Conservation (phyloP, 2,888 invertebrate species). For the Actias luna region DNA sequence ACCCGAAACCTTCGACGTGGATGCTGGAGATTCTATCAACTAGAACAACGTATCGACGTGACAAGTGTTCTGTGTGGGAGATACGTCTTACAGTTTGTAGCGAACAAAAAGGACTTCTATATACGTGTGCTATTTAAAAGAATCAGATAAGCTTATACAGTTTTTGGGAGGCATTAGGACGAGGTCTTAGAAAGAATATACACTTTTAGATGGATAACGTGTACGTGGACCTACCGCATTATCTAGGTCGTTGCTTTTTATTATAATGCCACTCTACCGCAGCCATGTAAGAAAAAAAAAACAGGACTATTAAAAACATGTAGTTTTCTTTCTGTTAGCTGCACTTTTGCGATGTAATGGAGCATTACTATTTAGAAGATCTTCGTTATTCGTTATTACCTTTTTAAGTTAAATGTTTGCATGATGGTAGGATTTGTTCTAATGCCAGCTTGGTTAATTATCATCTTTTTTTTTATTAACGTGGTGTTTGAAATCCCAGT, state of each 20-base stretch:
- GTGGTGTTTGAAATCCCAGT: too few species aligned
- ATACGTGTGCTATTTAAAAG: neutral
- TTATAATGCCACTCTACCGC: neutral
- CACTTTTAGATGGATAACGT: neutral
- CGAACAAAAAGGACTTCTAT: slow-evolving; percentile 8
- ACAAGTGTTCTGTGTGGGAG: neutral
- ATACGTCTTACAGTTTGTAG: neutral
- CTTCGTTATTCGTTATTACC: too few species aligned
- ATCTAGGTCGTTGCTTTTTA: neutral
- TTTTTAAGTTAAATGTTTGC: too few species aligned
- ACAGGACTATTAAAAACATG: neutral
- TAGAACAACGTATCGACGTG: neutral
- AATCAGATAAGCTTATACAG: slow-evolving; percentile 9
- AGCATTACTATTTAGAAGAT: too few species aligned
- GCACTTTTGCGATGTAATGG: neutral
- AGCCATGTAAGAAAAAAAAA: neutral
- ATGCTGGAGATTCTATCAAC: slow-evolving; percentile 1
- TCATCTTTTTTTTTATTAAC: too few species aligned
- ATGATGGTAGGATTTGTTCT: too few species aligned
- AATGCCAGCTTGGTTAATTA: too few species aligned
- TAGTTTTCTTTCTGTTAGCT: neutral
- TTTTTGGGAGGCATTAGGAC: slow-evolving; percentile 6
- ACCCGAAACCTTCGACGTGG: neutral
- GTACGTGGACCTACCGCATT: slow-evolving; percentile 1
- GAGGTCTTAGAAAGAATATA: slow-evolving; percentile 1